Evolutionary conservation across 1,140 invertebrate genomes (phyloP), one percentile per base, ranked within the genome.

Genomic region (Phortica variegata): DNA sequence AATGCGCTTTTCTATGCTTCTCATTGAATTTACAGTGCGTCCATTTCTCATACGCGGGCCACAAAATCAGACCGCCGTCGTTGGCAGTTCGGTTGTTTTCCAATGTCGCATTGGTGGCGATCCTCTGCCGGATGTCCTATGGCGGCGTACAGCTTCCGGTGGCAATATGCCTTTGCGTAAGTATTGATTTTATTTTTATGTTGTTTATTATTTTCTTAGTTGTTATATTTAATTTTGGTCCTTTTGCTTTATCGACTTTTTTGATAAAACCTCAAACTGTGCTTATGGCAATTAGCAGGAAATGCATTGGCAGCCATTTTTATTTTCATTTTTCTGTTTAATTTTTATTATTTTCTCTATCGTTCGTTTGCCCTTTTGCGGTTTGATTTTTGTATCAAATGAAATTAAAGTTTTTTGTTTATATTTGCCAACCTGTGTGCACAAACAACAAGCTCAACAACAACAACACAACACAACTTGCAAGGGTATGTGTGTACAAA

Each of bases 21-120:
- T 51, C 8, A n/a, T 53, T n/a, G n/a, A n/a, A 21, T 37, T 49
- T 66, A 13, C 79, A 90, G 88, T 89, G 48, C 89, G 89, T 69
- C 90, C 91, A 12, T 89, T 85, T 73, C 83, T 93, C 65, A 84
- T 90, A 43, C 83, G 83, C 60, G 84, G 86, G 0, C 90, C 91
- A 1, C 82, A 87, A 71, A 88, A 92, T 70, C 79, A 86, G 20
- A 85, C 84, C 10, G 83, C 84, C 2, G 77, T 88, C 19, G 84
- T 85, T 31, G 86, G 86, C 36, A 82, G 84, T 18, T 87, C 85
- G 21, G 89, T 90, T 18, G 87, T 86, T 9, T 87, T 94, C 70
- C 84, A 89, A 58, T 95, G 92, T 74, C 78, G 80, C 43, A 85
- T 87, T 52, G 86, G 84, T n/a, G 87, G 87, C 16, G 86, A 88